phyloP scores from a whole-genome alignment of 2,888 invertebrate species.

The Cephus rjabovi region DNA sequence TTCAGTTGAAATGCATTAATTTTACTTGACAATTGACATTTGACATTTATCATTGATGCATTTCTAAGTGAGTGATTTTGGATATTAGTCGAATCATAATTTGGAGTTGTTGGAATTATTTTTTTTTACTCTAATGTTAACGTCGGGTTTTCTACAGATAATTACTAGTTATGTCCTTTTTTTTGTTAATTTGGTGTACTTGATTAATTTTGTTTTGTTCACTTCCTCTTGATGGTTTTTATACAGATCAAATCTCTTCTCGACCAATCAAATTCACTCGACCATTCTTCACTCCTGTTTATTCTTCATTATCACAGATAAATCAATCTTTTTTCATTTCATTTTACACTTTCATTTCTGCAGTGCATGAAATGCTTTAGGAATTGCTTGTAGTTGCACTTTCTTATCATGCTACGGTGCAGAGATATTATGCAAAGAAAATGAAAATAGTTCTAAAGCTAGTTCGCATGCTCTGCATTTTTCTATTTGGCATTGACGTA shows the following conservation, averaged over 20 bases:
- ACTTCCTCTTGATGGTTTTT: too few relatives aligned
- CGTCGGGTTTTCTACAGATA: too few relatives aligned
- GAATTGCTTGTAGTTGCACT: neutral
- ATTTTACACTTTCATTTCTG: constrained; percentile 18
- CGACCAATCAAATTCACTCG: neutral
- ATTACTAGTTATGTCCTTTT: too few relatives aligned
- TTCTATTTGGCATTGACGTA: neutral
- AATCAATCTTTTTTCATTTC: constrained; percentile 17
- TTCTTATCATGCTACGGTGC: neutral
- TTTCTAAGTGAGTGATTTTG: neutral
- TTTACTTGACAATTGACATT: neutral
- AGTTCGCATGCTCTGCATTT: neutral
- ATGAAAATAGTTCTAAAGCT: neutral
- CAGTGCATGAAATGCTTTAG: constrained; percentile 19
- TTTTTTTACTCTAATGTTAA: neutral
- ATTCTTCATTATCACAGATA: neutral
- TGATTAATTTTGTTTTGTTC: too few relatives aligned
- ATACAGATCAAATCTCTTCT: neutral
- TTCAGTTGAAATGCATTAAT: neutral
- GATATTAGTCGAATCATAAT: neutral
- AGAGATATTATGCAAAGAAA: neutral
- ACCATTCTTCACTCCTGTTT: too few relatives aligned
- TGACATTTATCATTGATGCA: neutral
- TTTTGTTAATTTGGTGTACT: too few relatives aligned
- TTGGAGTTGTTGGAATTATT: neutral